These are phyloP conservation scores for Zophobas atratus DNA, from an alignment of 1,140 invertebrate species.

Conservation along the genomic window DNA sequence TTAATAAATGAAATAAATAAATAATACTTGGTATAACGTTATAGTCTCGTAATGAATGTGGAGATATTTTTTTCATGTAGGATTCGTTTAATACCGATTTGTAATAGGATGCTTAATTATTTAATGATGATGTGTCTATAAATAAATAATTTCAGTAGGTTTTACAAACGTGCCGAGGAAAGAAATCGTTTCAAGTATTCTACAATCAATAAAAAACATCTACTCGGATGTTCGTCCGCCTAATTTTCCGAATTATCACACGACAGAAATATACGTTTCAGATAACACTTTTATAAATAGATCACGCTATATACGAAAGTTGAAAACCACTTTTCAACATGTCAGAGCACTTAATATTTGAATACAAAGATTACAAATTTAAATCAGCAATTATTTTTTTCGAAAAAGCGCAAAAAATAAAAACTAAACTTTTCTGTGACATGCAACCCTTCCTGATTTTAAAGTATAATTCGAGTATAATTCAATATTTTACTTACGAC, in stretches of 20 bases:
- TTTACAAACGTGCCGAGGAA: too few species aligned
- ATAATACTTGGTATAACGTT: too few species aligned
- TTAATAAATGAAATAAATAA: too few species aligned
- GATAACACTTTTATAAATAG: not conserved
- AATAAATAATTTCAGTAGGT: too few species aligned
- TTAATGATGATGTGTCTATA: too few species aligned
- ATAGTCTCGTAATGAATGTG: too few species aligned
- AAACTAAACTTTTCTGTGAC: constrained; percentile 5
- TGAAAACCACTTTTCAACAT: constrained; percentile 1
- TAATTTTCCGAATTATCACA: not conserved
- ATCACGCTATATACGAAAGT: not conserved
- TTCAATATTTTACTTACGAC: constrained; percentile 2
- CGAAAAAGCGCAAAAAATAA: constrained; percentile 12
- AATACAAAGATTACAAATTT: constrained; percentile 28
- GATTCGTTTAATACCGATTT: too few species aligned
- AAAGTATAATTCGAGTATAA: constrained; percentile 30
- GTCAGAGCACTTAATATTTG: constrained; percentile 13
- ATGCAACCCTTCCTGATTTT: constrained; percentile 28
- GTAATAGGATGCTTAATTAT: too few species aligned
- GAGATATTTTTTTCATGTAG: too few species aligned
- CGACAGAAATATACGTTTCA: not conserved
- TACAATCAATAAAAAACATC: too few species aligned
- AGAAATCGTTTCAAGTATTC: too few species aligned
- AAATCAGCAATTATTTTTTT: constrained; percentile 41
- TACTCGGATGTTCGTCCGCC: too few species aligned